Conservation (phyloP, 2,888 invertebrate genomes). For the Sesia bembeciformis region DNA sequence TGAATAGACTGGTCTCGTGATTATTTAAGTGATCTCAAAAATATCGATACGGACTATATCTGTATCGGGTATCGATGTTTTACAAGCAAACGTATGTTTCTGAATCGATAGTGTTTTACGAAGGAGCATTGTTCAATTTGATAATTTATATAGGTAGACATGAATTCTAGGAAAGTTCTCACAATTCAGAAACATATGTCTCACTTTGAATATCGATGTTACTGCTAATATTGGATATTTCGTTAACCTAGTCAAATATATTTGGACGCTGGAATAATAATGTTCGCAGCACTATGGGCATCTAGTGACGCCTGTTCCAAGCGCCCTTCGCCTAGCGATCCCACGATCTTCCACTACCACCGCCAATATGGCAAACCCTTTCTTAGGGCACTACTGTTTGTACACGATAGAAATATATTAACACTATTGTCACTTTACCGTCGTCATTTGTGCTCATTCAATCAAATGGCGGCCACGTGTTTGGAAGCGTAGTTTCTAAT, state of each 20-base stretch:
- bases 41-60: slow-evolving; percentile 15
- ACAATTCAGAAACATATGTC: slow-evolving; percentile 30
- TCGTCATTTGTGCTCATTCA: not conserved
- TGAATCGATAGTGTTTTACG: slow-evolving; percentile 20
- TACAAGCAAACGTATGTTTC: slow-evolving; percentile 24
- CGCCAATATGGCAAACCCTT: slow-evolving; percentile 51
- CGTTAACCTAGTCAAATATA: not conserved
- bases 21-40: slow-evolving; percentile 19
- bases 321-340: slow-evolving; percentile 62
- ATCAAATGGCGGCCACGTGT: not conserved
- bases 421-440: not conserved
- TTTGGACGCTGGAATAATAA: not conserved
- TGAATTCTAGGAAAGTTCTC: slow-evolving; percentile 16
- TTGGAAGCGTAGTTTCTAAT: not conserved
- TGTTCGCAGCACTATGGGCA: slow-evolving; percentile 21
- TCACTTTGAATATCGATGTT: slow-evolving; percentile 16
- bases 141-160: slow-evolving; percentile 14
- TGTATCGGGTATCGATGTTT: slow-evolving; percentile 15
- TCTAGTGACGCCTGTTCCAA: slow-evolving; percentile 34
- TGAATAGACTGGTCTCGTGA: slow-evolving; percentile 11
- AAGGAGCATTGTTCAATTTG: slow-evolving; percentile 16
- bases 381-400: slow-evolving; percentile 35
- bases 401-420: slow-evolving; percentile 20
- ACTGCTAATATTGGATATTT: slow-evolving; percentile 20
- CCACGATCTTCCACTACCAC: slow-evolving; percentile 63